phyloP scores from a whole-genome alignment of 2,797 vertebrate species.

The Gymnoscopelus braueri region DNA sequence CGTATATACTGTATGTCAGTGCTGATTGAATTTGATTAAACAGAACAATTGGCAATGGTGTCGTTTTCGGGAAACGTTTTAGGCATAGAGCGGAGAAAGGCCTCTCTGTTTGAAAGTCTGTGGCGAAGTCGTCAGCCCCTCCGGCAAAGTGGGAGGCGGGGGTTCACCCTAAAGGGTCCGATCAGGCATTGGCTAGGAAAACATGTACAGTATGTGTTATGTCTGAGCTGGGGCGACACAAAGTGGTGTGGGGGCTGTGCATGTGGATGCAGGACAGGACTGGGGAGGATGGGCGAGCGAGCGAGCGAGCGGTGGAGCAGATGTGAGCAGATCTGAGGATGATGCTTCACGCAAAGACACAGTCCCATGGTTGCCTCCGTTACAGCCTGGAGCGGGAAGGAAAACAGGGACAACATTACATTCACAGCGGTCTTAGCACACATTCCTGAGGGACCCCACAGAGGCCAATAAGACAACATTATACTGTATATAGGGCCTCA shows the following conservation, averaged over 20 bases:
- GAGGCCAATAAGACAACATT: constrained; percentile 7
- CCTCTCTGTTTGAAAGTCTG: constrained; percentile 75
- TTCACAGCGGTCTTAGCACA: constrained; percentile 42
- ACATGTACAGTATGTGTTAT: constrained; percentile 5
- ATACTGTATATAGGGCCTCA: not conserved
- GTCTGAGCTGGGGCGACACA: constrained; percentile 48
- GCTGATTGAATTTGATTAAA: constrained; percentile 38
- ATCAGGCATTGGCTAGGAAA: constrained; percentile 44
- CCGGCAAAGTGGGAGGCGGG: constrained; percentile 40
- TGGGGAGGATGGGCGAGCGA: constrained; percentile 30
- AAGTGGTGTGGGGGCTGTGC: constrained; percentile 35
- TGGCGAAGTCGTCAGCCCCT: constrained; percentile 55
- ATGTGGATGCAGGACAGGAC: constrained; percentile 56
- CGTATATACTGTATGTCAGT: constrained; percentile 16
- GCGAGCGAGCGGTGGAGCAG: constrained; percentile 59
- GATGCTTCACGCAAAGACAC: constrained; percentile 78
- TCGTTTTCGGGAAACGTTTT: constrained; percentile 61
- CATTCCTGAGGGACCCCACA: constrained; percentile 54
- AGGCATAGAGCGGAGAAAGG: constrained; percentile 78
- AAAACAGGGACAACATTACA: constrained; percentile 69
- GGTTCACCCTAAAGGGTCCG: constrained; percentile 67
- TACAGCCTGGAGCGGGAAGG: constrained; percentile 87
- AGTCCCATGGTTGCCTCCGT: constrained; percentile 73
- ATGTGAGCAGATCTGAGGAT: constrained; percentile 75
- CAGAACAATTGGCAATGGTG: constrained; percentile 40